A percentile compares a stretch with the other conserved stretches of the same genome.
These are phyloP conservation scores for Drosophila sp. DNA, from an alignment of 1,140 invertebrate genomes.

Conservation along the genomic window DNA sequence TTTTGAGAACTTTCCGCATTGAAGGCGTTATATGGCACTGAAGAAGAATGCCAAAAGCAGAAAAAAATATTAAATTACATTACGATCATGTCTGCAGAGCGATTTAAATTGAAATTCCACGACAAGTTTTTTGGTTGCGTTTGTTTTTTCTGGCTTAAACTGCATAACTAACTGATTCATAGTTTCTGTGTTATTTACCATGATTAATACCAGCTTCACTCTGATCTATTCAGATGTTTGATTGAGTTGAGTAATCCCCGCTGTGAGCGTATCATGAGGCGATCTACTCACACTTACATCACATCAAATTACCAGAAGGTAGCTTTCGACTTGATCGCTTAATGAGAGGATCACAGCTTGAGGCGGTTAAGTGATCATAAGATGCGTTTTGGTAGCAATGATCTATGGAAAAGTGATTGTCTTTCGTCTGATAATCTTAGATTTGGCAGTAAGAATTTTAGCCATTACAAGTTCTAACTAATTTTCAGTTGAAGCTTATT, in stretches of 20 bases:
- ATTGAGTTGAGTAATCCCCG: constrained; percentile 41
- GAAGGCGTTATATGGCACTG: constrained; percentile 1
- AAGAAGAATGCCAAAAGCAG: constrained; percentile 32
- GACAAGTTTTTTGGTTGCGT: neutral
- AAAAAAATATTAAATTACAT: constrained; percentile 24
- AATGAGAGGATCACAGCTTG: constrained; percentile 37
- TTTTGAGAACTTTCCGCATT: constrained; percentile 52
- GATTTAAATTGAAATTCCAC: constrained; percentile 31
- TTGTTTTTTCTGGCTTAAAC: neutral
- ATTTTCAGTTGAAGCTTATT: too few relatives aligned
- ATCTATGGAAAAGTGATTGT: constrained; percentile 22
- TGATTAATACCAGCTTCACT: constrained; percentile 57
- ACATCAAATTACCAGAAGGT: constrained; percentile 23
- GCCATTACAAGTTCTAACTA: too few relatives aligned
- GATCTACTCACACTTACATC: constrained; percentile 54
- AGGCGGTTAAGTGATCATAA: constrained; percentile 6
- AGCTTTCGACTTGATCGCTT: constrained; percentile 30
- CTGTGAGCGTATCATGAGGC: constrained; percentile 32
- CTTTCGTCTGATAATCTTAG: neutral
- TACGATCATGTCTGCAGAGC: neutral
- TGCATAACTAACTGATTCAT: constrained; percentile 54
- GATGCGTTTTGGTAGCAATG: neutral
- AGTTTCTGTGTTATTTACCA: constrained; percentile 31
- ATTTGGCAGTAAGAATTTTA: too few relatives aligned
- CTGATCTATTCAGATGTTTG: constrained; percentile 8